Evolutionary conservation across 2,888 invertebrate species (phyloP).

Genomic region (Kryphioiulus occultus): DNA sequence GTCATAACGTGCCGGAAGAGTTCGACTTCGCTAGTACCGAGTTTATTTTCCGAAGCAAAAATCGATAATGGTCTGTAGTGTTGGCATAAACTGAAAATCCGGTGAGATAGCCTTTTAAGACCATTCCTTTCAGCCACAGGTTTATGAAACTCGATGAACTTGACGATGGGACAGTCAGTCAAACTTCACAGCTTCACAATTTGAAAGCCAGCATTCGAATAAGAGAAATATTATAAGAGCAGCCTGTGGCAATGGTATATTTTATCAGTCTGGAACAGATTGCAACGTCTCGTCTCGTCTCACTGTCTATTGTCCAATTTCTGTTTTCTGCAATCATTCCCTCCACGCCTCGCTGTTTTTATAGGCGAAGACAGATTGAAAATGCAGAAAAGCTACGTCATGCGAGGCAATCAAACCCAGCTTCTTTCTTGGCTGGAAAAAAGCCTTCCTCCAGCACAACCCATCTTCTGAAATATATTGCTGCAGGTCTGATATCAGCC

Average conservation of each 20-base stretch:
- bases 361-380: neutral
- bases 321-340: neutral
- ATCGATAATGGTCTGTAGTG: neutral
- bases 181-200: neutral
- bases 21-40: neutral
- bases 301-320: neutral
- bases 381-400: neutral
- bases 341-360: neutral
- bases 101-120: neutral
- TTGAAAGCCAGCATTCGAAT: neutral
- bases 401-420: neutral
- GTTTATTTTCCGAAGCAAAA: neutral
- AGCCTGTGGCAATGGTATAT: neutral
- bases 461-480: no score
- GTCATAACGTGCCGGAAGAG: constrained; percentile 9
- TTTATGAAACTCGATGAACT: neutral
- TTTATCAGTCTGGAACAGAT: neutral
- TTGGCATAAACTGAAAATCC: neutral
- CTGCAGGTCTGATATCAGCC: no score
- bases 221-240: neutral
- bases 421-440: neutral
- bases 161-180: neutral
- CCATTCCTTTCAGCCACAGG: neutral
- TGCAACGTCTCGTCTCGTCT: neutral
- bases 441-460: no score